Evolutionary conservation across 2,113 vertebrate species (phyloP).

Genomic region (Myotis davidii): DNA sequence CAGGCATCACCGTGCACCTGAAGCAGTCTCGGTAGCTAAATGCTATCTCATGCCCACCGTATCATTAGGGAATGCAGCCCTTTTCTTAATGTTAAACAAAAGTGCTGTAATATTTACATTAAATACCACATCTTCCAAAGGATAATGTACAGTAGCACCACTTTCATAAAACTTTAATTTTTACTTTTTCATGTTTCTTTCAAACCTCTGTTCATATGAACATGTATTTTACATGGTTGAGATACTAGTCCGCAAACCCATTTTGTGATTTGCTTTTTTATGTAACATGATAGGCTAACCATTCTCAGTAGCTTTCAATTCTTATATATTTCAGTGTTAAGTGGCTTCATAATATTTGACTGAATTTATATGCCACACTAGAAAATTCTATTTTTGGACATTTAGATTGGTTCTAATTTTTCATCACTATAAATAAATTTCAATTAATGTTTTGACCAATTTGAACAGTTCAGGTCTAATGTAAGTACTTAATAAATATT

Average conservation of each 20-base stretch:
- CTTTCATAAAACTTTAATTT: neutral
- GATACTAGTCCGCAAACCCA: neutral
- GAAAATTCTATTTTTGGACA: neutral
- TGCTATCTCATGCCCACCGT: neutral
- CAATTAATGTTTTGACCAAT: constrained; percentile 10
- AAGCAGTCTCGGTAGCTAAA: neutral
- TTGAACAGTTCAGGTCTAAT: neutral
- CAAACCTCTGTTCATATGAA: neutral
- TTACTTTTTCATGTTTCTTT: neutral
- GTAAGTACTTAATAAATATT: neutral
- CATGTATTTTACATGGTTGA: neutral
- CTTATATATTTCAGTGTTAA: neutral
- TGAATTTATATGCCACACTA: neutral
- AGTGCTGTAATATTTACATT: neutral
- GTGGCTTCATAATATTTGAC: constrained; percentile 27
- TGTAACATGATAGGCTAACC: neutral
- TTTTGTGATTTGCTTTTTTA: neutral
- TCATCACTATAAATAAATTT: neutral
- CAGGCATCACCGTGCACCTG: neutral
- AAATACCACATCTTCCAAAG: neutral
- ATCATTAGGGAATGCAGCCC: neutral
- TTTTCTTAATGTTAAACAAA: neutral
- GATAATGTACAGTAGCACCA: neutral
- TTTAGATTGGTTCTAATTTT: constrained; percentile 22
- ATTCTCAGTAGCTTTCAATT: neutral